These are phyloP conservation scores for Odontocolon sp. DNA, from an alignment of 2,888 invertebrate species.

Conservation along the genomic window DNA sequence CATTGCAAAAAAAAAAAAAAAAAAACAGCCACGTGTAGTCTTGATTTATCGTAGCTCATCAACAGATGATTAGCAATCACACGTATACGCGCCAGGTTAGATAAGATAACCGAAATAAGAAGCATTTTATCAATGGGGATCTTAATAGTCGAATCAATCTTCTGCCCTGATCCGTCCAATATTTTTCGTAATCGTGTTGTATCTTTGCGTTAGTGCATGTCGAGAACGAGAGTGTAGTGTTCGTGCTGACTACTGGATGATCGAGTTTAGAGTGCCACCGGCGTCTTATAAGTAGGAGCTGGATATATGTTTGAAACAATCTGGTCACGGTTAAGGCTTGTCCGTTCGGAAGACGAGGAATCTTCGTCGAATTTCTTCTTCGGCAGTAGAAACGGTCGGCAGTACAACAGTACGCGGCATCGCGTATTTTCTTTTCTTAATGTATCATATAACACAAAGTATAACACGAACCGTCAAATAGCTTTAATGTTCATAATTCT, in stretches of 20 bases:
- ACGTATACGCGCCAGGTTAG: background rate
- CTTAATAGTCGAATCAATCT: background rate
- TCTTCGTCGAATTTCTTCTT: background rate
- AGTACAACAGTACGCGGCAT: slow-evolving; percentile 5
- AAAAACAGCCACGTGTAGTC: no score
- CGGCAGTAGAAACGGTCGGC: background rate
- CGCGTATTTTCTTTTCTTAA: no score
- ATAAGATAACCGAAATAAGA: slow-evolving; percentile 9
- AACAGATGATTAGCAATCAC: slow-evolving; percentile 6
- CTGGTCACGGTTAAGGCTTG: background rate
- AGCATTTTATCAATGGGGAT: background rate
- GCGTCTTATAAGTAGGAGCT: background rate
- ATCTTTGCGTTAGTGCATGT: background rate
- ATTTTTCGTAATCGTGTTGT: no score
- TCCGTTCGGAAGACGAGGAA: background rate
- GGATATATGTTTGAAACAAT: background rate
- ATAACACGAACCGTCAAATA: no score
- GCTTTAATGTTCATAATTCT: no score
- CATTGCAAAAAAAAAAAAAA: no score
- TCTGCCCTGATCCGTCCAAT: no score
- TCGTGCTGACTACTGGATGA: background rate
- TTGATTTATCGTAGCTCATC: no score
- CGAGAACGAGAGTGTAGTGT: background rate
- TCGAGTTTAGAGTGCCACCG: background rate
- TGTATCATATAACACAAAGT: no score